phyloP scores from a whole-genome alignment of 2,888 invertebrate genomes.

The Morpho achilles region DNA sequence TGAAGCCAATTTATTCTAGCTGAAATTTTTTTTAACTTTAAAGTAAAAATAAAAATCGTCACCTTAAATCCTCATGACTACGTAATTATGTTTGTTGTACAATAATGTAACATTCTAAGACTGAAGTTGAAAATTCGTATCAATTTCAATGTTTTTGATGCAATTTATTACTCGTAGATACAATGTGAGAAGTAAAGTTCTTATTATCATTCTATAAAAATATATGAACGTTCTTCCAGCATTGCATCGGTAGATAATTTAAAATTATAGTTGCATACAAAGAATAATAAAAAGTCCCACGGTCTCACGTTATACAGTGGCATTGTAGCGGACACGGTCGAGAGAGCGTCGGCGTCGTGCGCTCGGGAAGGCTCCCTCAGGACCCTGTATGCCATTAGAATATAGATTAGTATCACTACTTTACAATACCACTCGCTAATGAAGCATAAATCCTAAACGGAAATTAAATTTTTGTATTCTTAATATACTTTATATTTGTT shows the following conservation, averaged over 20 bases:
- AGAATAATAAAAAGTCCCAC: constrained; percentile 55
- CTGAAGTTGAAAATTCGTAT: too few species aligned
- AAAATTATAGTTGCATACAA: constrained; percentile 41
- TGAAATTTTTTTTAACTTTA: too few species aligned
- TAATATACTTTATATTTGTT: constrained; percentile 23
- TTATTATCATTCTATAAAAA: constrained; percentile 12
- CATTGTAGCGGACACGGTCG: constrained; percentile 66
- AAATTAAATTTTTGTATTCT: constrained; percentile 23
- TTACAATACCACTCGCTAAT: constrained; percentile 57
- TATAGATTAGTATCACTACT: constrained; percentile 60
- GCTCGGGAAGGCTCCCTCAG: constrained; percentile 58
- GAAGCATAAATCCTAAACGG: constrained; percentile 38
- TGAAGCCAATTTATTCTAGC: too few species aligned
- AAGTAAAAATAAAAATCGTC: too few species aligned
- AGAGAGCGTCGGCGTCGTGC: constrained; percentile 39
- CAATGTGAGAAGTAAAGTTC: constrained; percentile 3
- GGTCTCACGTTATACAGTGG: constrained; percentile 59
- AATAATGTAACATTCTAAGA: too few species aligned
- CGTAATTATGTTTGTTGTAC: too few species aligned
- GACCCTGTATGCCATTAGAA: constrained; percentile 58
- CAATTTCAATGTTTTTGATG: too few species aligned
- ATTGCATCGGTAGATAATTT: constrained; percentile 25
- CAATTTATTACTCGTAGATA: not conserved
- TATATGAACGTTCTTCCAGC: constrained; percentile 11
- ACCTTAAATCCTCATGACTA: too few species aligned